Evolutionary conservation across 2,797 vertebrate genomes (phyloP), one percentile per base, ranked within the genome.

Genomic region (Acestrorhynchus altus): DNA sequence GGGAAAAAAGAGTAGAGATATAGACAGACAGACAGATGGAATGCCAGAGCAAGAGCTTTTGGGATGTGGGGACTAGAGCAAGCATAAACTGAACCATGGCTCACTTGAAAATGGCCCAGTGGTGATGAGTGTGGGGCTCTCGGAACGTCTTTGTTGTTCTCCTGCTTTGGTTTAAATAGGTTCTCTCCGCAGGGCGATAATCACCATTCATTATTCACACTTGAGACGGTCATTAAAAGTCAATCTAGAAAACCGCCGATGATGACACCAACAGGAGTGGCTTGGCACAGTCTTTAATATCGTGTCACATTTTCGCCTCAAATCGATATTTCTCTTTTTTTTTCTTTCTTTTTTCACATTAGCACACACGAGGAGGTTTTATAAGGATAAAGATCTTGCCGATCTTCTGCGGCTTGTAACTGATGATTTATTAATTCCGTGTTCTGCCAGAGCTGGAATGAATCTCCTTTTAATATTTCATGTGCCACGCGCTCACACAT

Each of bases 401-500:
- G 81, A 67, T 80, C 72, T 77, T 70, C 35, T 79, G 74, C 73
- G 83, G 76, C 83, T 86, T 81, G 81, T 90, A 85, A 7, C 18
- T 68, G 83, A 90, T 92, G 84, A 92, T 91, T 91, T 88, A 92
- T 92, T 92, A 71, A 92, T 87, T 82, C 85, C 81, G 86, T 89
- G 87, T 89, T 90, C 88, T 83, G 85, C 83, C 85, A 81, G 85
- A 78, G 80, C 81, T 76, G 74, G 78, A 90, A 92, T 88, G 82
- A 89, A 92, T 85, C 84, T 85, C 83, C 74, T 74, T 78, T 92
- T 88, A 92, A 92, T 92, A 88, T 89, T 91, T 92, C 68, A 92
- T 91, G 83, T 76, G 81, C 67, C 77, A 57, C 65, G n/a, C 64
- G 64, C 72, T 65, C 72, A 67, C 74, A 73, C 47, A 57, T 64